Evolutionary conservation across 2,113 vertebrate genomes (phyloP).

Genomic region (Beaufortia kweichowensis): DNA sequence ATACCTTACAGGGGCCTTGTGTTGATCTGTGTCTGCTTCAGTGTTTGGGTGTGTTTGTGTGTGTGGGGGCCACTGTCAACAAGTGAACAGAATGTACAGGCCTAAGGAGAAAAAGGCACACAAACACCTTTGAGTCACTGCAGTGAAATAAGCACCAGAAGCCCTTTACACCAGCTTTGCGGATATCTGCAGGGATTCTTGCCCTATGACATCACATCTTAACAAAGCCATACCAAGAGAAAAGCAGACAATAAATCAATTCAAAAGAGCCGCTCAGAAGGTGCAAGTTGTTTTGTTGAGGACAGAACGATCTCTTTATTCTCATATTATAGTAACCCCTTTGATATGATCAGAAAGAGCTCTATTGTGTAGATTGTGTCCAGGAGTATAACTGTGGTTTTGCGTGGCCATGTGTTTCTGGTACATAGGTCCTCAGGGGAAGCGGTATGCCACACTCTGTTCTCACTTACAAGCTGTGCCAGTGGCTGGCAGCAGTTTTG

Average conservation of each 20-base stretch:
- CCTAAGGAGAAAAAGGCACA: background rate
- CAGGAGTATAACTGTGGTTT: constrained; percentile 8
- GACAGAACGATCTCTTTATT: background rate
- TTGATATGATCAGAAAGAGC: background rate
- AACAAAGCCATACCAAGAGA: background rate
- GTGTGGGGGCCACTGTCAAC: constrained; percentile 25
- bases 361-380: background rate
- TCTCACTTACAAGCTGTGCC: constrained; percentile 37
- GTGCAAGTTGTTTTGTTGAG: background rate
- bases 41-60: constrained; percentile 2
- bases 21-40: background rate
- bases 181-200: background rate
- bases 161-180: constrained; percentile 2
- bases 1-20: background rate
- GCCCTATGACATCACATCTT: background rate
- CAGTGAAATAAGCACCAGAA: background rate
- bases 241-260: background rate
- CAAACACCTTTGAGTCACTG: constrained; percentile 27
- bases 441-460: constrained; percentile 12
- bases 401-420: background rate
- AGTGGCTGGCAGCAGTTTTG: constrained; percentile 36
- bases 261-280: background rate
- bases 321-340: background rate
- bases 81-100: constrained; percentile 12
- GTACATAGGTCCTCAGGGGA: constrained; percentile 34